Conservation (phyloP, 2,888 invertebrate species). For the Pegoplata infirma region DNA sequence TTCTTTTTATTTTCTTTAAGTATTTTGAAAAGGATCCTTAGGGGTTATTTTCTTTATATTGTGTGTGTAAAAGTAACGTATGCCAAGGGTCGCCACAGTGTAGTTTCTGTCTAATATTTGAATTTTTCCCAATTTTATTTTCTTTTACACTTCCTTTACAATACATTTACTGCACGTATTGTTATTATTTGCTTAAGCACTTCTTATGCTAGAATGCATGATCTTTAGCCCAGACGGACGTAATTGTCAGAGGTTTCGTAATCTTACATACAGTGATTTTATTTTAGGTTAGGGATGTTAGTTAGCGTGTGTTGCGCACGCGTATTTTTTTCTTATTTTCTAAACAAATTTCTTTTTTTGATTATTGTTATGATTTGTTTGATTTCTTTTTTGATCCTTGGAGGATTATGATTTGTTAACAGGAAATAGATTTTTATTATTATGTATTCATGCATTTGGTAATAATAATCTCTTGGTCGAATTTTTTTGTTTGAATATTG, state of each 20-base stretch:
- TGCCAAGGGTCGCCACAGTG: constrained; percentile 42
- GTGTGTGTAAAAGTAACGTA: constrained; percentile 3
- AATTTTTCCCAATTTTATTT: constrained; percentile 50
- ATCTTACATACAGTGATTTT: constrained; percentile 42
- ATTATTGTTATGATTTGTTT: constrained; percentile 58
- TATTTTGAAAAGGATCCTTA: constrained; percentile 23
- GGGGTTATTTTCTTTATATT: constrained; percentile 37
- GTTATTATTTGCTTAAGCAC: constrained; percentile 17
- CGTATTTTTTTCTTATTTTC: constrained; percentile 34
- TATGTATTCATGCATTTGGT: neutral
- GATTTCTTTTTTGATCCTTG: constrained; percentile 56
- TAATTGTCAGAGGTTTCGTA: constrained; percentile 17
- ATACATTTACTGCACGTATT: constrained; percentile 2
- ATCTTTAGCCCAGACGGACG: constrained; percentile 6
- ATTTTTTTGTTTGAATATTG: constrained; percentile 23
- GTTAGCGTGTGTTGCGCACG: constrained; percentile 59
- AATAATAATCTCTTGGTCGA: constrained; percentile 39
- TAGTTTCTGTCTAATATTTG: constrained; percentile 28
- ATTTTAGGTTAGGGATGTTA: neutral
- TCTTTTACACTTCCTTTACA: constrained; percentile 61
- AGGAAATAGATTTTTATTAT: constrained; percentile 52
- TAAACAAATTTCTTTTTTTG: constrained; percentile 37
- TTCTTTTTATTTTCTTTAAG: constrained; percentile 3
- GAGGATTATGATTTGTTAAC: constrained; percentile 57
- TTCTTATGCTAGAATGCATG: neutral